Base-by-base conservation (phyloP, 2,888 invertebrate species). In the Rhingia rostrata region DNA sequence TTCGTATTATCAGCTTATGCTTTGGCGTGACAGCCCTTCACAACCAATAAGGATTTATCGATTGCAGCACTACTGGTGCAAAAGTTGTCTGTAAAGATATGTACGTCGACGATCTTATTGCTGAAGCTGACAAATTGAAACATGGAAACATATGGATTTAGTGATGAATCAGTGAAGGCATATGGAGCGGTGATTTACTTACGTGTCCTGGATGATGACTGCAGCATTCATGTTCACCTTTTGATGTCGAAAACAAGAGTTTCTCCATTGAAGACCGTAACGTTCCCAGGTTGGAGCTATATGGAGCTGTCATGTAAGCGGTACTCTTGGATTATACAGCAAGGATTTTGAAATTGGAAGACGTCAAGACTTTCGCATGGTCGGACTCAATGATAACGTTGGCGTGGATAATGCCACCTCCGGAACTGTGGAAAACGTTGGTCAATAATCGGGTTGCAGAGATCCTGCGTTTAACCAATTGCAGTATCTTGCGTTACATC, bases 361-460 rank as follows among this genome's bases (percentile, higher is more conserved):
- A 22, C 2, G 39, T 6, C 0, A 35, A 22, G 2, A 14, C 0
- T 0, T 64, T 39, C 14, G 77, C 80, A 9, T 87, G 79, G 84
- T 58, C 72, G 10, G 87, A 87, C 37, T 86, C 84, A 1, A 63
- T 64, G 35, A 73, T 86, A 4, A 58, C 73, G 0, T 43, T 86
- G 4, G 73, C 64, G 5, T 86, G 81, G 84, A 54, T 87, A 9
- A 45, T 3, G 1, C 35, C 32, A 6, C 80, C 79, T 4, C 82
- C 78, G 0, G 66, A 67, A 0, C 22, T 33, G 6, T 56, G 81
- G 1, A 70, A 81, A 3, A 81, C 73, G 7, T 80, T 86, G 45
- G 86, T 84, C 4, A 72, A 73, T n/a, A 86, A 84, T 45, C 70
- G 86, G 9, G 73, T 81, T 6, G 53, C 78, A 4, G 77, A 80